Evolutionary conservation across 2,888 invertebrate genomes (phyloP), one percentile per base, ranked within the genome.

Genomic region (Pseudolycoriella hygida): DNA sequence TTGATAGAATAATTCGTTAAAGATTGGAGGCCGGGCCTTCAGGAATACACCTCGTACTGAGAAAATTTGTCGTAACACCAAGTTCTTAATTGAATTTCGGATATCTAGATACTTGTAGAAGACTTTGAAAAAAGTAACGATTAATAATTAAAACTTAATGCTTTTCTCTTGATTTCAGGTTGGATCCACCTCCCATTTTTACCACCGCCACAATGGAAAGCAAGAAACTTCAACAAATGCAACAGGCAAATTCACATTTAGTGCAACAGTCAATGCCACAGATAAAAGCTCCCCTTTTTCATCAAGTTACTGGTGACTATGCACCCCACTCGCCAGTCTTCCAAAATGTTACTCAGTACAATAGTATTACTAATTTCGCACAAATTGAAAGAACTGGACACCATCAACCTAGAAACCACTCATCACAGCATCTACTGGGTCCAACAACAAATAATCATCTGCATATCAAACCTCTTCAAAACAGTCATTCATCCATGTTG

Each of bases 171-270:
- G n/a, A n/a, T 44, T 60, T 14, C 67, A 80, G 80, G 80, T 72
- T 80, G 68, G 80, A 80, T 60, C 77, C 79, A 58, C 77, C 80
- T 53, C 72, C 73, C 59, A 69, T 76, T 52, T 76, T 74, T 59
- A 67, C 63, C 64, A 69, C 66, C 60, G 70, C 67, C 55, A 67
- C 67, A 60, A 79, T 79, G 78, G 79, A 80, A 64, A 73, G 72
- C 60, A 79, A 79, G 62, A 71, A 71, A 62, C 73, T 71, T 52
- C 65, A 65, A 47, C 64, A 64, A 46, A 46, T 65, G 52, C 65
- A 64, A 54, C 62, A 63, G 49, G 59, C 58, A 44, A 57, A 60
- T 31, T 58, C 60, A 15, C 54, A 54, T 53, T 44, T 71, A 56
- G 54, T 62, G 48, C 58, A 61, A 30, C 69, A 71, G 40, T 67